A percentile compares a stretch with the other conserved stretches of the same genome.
Conservation (phyloP, 2,888 invertebrate genomes). For the Nomada fabriciana region DNA sequence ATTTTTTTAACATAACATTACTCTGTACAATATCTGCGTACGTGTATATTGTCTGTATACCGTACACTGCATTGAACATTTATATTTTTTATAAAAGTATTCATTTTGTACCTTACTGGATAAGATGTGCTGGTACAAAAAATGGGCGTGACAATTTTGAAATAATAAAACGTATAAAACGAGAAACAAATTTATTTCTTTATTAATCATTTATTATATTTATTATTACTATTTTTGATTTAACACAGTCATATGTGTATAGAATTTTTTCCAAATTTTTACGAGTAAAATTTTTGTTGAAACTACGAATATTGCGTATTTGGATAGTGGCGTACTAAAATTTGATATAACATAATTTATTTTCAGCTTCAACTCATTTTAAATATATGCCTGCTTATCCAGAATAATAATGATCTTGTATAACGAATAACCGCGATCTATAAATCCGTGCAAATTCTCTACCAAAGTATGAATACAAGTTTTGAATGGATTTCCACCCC, state of each 20-base stretch:
- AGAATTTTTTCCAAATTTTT: neutral
- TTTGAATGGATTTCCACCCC: neutral
- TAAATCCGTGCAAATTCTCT: neutral
- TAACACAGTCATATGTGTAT: no score
- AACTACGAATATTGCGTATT: neutral
- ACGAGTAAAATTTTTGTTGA: neutral
- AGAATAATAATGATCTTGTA: neutral
- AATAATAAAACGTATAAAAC: neutral
- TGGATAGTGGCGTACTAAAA: neutral
- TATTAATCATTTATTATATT: no score
- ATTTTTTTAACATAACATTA: constrained; percentile 61
- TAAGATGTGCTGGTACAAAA: constrained; percentile 42
- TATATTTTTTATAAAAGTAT: constrained; percentile 82
- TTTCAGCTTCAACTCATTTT: neutral
- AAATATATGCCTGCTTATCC: neutral
- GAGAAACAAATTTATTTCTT: no score
- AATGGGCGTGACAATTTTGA: neutral
- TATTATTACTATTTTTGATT: neutral
- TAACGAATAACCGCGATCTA: neutral
- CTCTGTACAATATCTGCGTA: constrained; percentile 39
- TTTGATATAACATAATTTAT: neutral
- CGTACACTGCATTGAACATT: constrained; percentile 63
- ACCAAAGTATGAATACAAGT: neutral
- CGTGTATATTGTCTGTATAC: constrained; percentile 44
- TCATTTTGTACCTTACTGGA: constrained; percentile 75